Percentiles rank a stretch among this genome's conserved stretches.
These are phyloP conservation scores for Gymnocephalus cernua DNA, from an alignment of 2,113 vertebrate genomes.

Conservation along the genomic window DNA sequence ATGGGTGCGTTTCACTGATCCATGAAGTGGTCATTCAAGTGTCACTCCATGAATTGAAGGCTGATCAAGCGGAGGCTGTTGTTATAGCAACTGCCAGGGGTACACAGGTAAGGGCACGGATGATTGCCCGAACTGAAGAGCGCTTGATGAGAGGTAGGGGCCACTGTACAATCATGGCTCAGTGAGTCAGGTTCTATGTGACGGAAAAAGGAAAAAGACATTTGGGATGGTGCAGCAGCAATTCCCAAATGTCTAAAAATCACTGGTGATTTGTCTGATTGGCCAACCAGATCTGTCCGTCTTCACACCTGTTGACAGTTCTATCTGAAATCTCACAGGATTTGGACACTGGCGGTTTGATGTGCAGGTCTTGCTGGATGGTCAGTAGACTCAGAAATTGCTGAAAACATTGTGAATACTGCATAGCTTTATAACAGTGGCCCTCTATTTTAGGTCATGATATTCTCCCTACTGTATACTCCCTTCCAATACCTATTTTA, in stretches of 20 bases:
- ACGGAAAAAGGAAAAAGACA: conserved; percentile 34
- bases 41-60: conserved; percentile 80
- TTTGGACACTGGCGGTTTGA: conserved; percentile 9
- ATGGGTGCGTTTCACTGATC: conserved; percentile 74
- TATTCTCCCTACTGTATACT: too few relatives aligned
- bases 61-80: conserved; percentile 82
- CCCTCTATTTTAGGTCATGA: conserved; percentile 12
- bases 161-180: conserved; percentile 75
- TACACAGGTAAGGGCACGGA: conserved; percentile 79
- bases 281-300: conserved; percentile 39
- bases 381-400: conserved; percentile 16
- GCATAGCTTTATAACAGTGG: not conserved
- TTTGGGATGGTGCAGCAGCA: conserved; percentile 28
- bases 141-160: conserved; percentile 76
- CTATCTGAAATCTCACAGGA: conserved; percentile 34
- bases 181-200: conserved; percentile 50
- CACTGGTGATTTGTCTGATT: conserved; percentile 46
- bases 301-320: conserved; percentile 44
- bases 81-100: conserved; percentile 80
- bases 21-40: conserved; percentile 82
- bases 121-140: conserved; percentile 84
- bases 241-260: conserved; percentile 65
- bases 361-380: not conserved
- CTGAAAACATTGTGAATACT: conserved; percentile 21
- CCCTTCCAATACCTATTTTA: conserved; percentile 31